phyloP scores from a whole-genome alignment of 2,888 invertebrate species.

The Ichneumon xanthorius region DNA sequence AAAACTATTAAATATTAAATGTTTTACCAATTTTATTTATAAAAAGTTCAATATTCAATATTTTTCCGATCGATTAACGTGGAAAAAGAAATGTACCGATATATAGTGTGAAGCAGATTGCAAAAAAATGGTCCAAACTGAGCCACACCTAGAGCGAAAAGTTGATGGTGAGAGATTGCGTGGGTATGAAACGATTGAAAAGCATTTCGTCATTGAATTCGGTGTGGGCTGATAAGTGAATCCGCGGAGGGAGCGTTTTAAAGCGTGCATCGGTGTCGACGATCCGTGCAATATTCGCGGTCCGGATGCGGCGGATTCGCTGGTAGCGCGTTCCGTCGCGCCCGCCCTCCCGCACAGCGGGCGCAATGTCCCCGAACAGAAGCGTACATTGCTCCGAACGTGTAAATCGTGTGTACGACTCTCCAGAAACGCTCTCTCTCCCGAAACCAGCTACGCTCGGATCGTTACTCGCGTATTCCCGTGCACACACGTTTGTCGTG shows the following conservation, averaged over 20 bases:
- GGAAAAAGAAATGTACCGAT: too few relatives aligned
- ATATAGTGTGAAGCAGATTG: too few relatives aligned
- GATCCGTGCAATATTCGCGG: conserved; percentile 58
- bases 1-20: too few relatives aligned
- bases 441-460: not conserved
- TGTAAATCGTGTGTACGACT: conserved; percentile 49
- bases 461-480: conserved; percentile 48
- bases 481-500: conserved; percentile 34
- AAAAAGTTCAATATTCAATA: too few relatives aligned
- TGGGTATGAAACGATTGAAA: conserved; percentile 36
- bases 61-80: too few relatives aligned
- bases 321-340: not conserved
- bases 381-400: conserved; percentile 27
- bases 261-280: conserved; percentile 39
- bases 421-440: conserved; percentile 45
- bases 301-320: not conserved
- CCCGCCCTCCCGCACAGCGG: not conserved
- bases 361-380: conserved; percentile 46
- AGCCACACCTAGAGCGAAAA: conserved; percentile 11
- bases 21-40: too few relatives aligned
- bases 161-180: conserved; percentile 35
- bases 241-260: conserved; percentile 20
- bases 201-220: conserved; percentile 56
- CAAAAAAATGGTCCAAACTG: not conserved
- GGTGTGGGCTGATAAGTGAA: conserved; percentile 54